Evolutionary conservation across 1,140 invertebrate species (phyloP).

Genomic region (Polypedilum vanderplanki): DNA sequence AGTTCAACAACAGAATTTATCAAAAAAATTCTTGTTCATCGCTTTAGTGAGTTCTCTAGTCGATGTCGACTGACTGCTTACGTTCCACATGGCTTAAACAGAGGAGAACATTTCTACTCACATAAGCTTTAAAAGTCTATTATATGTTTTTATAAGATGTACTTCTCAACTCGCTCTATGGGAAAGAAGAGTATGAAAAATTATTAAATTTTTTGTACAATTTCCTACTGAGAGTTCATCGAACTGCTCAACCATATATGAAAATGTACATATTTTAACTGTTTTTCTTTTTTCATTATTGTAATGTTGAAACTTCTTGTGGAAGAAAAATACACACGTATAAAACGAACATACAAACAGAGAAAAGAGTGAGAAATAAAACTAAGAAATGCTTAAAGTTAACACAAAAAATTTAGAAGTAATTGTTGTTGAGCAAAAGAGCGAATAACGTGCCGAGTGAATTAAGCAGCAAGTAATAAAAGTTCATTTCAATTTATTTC

Average conservation of each 20-base stretch:
- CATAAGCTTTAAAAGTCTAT: neutral
- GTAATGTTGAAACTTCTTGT: slow-evolving; percentile 28
- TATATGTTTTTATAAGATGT: neutral
- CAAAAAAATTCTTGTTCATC: no score
- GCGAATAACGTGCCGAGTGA: no score
- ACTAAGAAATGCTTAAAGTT: slow-evolving; percentile 14
- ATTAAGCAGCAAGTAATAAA: no score
- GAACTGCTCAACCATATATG: slow-evolving; percentile 25
- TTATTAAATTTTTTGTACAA: slow-evolving; percentile 19
- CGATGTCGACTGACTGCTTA: no score
- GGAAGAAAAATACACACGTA: neutral
- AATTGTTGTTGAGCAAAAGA: no score
- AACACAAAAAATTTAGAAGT: neutral
- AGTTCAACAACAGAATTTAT: no score
- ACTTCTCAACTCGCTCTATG: neutral
- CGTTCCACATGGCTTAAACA: no score
- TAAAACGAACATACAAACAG: neutral
- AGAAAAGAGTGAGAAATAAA: neutral
- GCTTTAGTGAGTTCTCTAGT: no score
- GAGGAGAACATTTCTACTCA: neutral
- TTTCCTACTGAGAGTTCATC: slow-evolving; percentile 26
- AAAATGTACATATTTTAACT: slow-evolving; percentile 26
- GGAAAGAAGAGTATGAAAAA: slow-evolving; percentile 26
- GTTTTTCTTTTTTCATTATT: slow-evolving; percentile 26
- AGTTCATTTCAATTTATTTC: no score